Evolutionary conservation across 1,140 invertebrate genomes (phyloP), one percentile per base, ranked within the genome.

Genomic region (Eubasilissa regina): DNA sequence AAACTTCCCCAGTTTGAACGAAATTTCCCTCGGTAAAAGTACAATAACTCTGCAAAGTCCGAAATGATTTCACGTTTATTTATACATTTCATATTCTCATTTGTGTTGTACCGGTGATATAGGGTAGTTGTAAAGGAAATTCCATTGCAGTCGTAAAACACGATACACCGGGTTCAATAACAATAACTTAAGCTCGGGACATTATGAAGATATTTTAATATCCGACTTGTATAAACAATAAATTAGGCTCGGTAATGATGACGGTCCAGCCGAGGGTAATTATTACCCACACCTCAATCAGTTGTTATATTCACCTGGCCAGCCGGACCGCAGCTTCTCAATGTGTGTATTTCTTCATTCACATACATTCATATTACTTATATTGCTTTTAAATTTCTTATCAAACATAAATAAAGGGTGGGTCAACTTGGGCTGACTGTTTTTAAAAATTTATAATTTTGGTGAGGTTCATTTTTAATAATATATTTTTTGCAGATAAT

Each of bases 141-240:
- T 82, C 81, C 81, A 15, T 4, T 48, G 55, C 21, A 51, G 78
- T 72, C 75, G 70, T 82, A 77, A 82, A 82, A 82, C 64, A 78
- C 81, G 81, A 82, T 82, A 82, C 81, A 75, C 64, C 4, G n/a
- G 11, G 47, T 58, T 21, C 75, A 72, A 82, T 74, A 78, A 60
- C 75, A 76, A 77, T 79, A 79, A 82, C 74, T 80, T 80, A 79
- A 75, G 58, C 45, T 60, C 25, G 15, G 80, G 70, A 74, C 76
- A 80, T 80, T 82, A 82, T 82, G 81, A 82, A 82, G 81, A 82
- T 82, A 80, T 82, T 82, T 82, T 78, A 80, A 82, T 80, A 80
- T 80, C 78, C 48, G 72, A 80, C 58, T 70, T 70, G 74, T 68
- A 72, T 75, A 75, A 80, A 78, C 76, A 70, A 82, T 82, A 82